Percentiles rank a stretch among this genome's conserved stretches.
phyloP scores from a whole-genome alignment of 2,888 invertebrate genomes.

The Bellardia pandia region DNA sequence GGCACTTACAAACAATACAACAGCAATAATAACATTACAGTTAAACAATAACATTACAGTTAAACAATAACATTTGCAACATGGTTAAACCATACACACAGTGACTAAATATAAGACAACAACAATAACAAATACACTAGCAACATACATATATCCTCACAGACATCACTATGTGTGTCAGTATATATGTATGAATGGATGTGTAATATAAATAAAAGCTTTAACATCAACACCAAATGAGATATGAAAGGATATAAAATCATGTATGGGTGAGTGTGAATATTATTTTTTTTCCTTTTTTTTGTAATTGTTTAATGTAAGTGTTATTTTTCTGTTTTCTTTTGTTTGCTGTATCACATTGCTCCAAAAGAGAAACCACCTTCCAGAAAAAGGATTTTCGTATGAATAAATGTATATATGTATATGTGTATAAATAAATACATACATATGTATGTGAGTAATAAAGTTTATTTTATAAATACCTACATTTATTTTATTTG shows the following conservation, averaged over 20 bases:
- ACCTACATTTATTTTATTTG: slow-evolving; percentile 61
- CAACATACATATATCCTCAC: neutral
- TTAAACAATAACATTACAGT: slow-evolving; percentile 62
- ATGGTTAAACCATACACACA: slow-evolving; percentile 50
- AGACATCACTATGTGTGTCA: neutral
- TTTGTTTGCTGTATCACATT: neutral
- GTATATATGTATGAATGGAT: neutral
- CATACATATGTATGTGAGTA: neutral
- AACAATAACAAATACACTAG: neutral
- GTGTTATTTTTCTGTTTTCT: slow-evolving; percentile 9
- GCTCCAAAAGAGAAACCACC: neutral
- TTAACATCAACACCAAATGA: slow-evolving; percentile 66
- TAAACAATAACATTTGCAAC: slow-evolving; percentile 67
- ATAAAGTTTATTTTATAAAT: slow-evolving; percentile 43
- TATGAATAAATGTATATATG: slow-evolving; percentile 9
- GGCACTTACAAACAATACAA: slow-evolving; percentile 27
- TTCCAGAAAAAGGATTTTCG: slow-evolving; percentile 16
- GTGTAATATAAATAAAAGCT: slow-evolving; percentile 53
- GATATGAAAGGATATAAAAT: slow-evolving; percentile 49
- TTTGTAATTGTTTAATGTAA: slow-evolving; percentile 40
- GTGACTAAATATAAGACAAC: slow-evolving; percentile 2
- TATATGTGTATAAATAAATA: slow-evolving; percentile 20
- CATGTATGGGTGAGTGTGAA: neutral
- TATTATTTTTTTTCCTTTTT: slow-evolving; percentile 11
- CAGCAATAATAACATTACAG: slow-evolving; percentile 47